Conservation (phyloP, 2,113 vertebrate genomes). For the Hipposideros armiger region DNA sequence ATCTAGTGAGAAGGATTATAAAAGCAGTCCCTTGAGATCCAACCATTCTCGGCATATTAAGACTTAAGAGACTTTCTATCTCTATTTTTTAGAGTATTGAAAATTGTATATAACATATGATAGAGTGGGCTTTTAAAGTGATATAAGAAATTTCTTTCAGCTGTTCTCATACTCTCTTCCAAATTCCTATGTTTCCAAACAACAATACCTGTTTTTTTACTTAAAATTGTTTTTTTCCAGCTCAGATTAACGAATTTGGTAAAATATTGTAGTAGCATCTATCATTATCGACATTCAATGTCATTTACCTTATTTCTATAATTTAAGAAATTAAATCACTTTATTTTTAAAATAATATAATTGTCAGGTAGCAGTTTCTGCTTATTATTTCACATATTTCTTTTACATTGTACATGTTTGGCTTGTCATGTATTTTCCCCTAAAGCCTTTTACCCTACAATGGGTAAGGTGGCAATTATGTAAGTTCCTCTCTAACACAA, state of each 20-base stretch:
- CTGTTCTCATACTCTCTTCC: not conserved
- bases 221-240: not conserved
- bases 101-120: not conserved
- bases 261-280: not conserved
- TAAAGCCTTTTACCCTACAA: not conserved
- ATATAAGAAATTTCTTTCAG: not conserved
- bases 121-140: not conserved
- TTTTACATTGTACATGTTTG: not conserved
- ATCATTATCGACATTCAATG: not conserved
- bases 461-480: not conserved
- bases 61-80: not conserved
- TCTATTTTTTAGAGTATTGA: not conserved
- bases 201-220: not conserved
- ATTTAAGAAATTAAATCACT: not conserved
- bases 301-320: not conserved
- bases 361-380: not conserved
- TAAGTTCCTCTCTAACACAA: not conserved
- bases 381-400: not conserved
- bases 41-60: not conserved
- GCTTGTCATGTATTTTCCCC: not conserved
- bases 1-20: not conserved
- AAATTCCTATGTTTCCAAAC: not conserved
- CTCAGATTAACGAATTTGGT: slow-evolving; percentile 3
- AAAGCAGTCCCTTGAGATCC: not conserved
- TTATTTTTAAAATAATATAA: not conserved